Evolutionary conservation across 2,113 vertebrate species (phyloP), one percentile per base, ranked within the genome.

Genomic region (Anoura caudifer): DNA sequence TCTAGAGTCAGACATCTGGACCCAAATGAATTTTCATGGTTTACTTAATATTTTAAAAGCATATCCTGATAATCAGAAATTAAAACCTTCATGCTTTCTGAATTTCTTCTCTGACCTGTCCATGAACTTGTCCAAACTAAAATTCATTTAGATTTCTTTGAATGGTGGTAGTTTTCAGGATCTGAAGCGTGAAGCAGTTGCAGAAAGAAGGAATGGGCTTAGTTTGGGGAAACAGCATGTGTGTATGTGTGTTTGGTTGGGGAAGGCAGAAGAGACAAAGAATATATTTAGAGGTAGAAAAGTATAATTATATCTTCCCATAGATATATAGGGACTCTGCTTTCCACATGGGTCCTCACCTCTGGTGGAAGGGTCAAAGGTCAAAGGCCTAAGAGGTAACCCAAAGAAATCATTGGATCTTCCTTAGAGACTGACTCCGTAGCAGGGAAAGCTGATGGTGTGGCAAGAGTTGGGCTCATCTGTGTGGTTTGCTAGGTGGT

Each of bases 31-130:
- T 93, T 38, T 86, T 90, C 77, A 92, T 81, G 43, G 19, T 59
- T 95, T 96, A 4, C 45, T 94, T 90, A 94, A 85, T 77, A 94
- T 59, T 86, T 95, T 87, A 65, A 95, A 97, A 94, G 38, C 84
- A 89, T 83, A 38, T 50, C 16, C 38, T 95, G 80, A 87, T 94
- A 90, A 22, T 70, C 33, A 65, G 52, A 89, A 82, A 92, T 91
- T 91, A 93, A 93, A 93, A 87, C 20, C 28, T 63, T 82, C 14
- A 16, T 41, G 28, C 70, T 81, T 92, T 83, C 79, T 76, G 50
- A 95, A 5, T 90, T 91, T 87, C 59, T 95, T 90, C 31, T 95
- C 36, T 96, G 61, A 95, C 33, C 36, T 93, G 33, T 75, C 47
- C 31, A 6, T 83, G 67, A 79, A 92, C 75, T 63, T 95, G 15